Evolutionary conservation across 2,797 vertebrate genomes (phyloP).

Genomic region (Dermochelys coriacea): DNA sequence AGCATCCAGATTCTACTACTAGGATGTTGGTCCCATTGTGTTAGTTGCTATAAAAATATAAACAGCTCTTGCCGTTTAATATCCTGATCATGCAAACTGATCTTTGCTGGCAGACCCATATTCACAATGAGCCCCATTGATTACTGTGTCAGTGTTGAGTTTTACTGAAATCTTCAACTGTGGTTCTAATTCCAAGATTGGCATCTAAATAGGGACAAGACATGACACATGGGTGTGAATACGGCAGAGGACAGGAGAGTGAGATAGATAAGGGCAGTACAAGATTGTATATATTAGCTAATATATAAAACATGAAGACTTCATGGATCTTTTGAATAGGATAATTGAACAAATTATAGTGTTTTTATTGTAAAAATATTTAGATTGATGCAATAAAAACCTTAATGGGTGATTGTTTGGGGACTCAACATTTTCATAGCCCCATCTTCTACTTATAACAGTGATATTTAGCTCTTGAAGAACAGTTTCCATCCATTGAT

Average conservation of each 20-base stretch:
- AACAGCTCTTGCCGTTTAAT: background rate
- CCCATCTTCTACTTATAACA: background rate
- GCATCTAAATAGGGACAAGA: rapidly evolving
- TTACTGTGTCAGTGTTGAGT: background rate
- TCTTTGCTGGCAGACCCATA: background rate
- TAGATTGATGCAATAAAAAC: background rate
- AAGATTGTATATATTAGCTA: background rate
- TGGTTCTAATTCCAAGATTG: background rate
- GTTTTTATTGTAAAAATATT: background rate
- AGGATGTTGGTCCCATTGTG: background rate
- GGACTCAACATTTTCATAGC: background rate
- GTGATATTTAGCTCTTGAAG: background rate
- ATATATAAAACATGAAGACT: rapidly evolving
- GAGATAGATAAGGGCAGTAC: background rate
- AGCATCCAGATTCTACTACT: background rate
- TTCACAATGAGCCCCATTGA: background rate
- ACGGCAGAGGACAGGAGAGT: background rate
- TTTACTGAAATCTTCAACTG: background rate
- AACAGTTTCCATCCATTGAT: background rate
- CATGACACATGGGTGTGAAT: rapidly evolving
- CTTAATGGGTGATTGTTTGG: background rate
- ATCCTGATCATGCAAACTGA: background rate
- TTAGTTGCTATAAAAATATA: background rate
- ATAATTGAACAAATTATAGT: background rate
- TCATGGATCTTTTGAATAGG: background rate